These are phyloP conservation scores for Xenentodon cancila DNA, from an alignment of 2,797 vertebrate species.

Conservation along the genomic window DNA sequence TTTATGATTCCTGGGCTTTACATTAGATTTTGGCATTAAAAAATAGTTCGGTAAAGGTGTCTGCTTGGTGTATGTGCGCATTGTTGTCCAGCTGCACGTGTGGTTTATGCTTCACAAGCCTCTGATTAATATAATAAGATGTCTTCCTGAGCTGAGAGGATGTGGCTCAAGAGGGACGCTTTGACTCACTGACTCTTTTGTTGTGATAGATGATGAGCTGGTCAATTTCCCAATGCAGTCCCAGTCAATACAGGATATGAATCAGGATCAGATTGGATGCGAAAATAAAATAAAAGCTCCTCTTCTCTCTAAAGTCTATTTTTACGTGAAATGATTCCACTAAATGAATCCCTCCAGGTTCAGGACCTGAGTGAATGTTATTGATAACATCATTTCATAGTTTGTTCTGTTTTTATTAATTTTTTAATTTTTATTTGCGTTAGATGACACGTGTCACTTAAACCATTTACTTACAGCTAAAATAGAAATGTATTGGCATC, in stretches of 20 bases:
- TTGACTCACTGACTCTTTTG: slow-evolving; percentile 68
- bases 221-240: slow-evolving; percentile 50
- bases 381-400: slow-evolving; percentile 30
- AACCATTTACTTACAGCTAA: too few relatives aligned
- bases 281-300: slow-evolving; percentile 42
- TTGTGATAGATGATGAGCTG: slow-evolving; percentile 60
- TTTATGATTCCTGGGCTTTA: not conserved
- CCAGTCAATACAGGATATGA: slow-evolving; percentile 70
- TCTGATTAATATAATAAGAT: slow-evolving; percentile 56
- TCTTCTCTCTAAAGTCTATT: slow-evolving; percentile 42
- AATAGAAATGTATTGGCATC: too few relatives aligned
- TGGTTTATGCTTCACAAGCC: too few relatives aligned
- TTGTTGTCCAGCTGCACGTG: too few relatives aligned
- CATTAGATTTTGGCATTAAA: not conserved
- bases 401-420: too few relatives aligned
- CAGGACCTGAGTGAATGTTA: slow-evolving; percentile 39
- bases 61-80: not conserved
- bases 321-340: slow-evolving; percentile 41
- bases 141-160: slow-evolving; percentile 59
- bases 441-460: too few relatives aligned
- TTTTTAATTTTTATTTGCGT: too few relatives aligned
- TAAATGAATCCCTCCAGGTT: slow-evolving; percentile 43
- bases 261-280: slow-evolving; percentile 64
- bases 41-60: not conserved
- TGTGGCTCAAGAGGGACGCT: slow-evolving; percentile 54